Evolutionary conservation across 2,797 vertebrate species (phyloP), one percentile per base, ranked within the genome.

Genomic region (Alcedo quadribrachys): DNA sequence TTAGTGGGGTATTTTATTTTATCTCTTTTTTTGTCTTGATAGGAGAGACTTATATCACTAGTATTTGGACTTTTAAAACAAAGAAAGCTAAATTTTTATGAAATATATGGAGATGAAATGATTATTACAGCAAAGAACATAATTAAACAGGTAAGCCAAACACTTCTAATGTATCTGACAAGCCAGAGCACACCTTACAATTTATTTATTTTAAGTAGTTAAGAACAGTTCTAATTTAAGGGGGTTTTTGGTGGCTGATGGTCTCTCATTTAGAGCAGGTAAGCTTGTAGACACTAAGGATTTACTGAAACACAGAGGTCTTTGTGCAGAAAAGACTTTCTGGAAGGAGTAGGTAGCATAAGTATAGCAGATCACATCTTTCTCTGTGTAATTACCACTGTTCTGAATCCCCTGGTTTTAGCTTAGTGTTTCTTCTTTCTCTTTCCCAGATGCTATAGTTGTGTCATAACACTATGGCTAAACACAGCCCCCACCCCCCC

Each of bases 21-120:
- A 40, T 40, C 37, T 40, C 37, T 3, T 53, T 37, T 46, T 13
- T 18, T 30, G 11, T 95, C 86, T 97, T 96, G 48, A 69, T 89
- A 99, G 99, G 99, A 99, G 96, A 98, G 98, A 87, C 97, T 99
- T 89, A 96, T 99, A 81, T 99, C 98, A 14, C 97, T 99, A 95
- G 98, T 99, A 74, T 99, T 99, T 92, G 99, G 99, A 43, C 98
- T 99, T 94, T 95, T 99, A 96, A 98, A 99, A 85, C 99, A 99
- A 97, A 98, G 98, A 96, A 99, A 99, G 96, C 97, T 99, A 96
- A 98, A 99, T 97, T 99, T 99, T 97, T 98, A 99, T 97, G 99
- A 99, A 92, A 99, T 99, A 95, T 99, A 99, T 97, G 98, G 98
- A 37, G 98, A 99, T 53, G 99, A 99, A 98, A 99, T 99, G 98